Evolutionary conservation across 1,140 invertebrate genomes (phyloP), one percentile per base, ranked within the genome.

Genomic region (Papilio dardanus): DNA sequence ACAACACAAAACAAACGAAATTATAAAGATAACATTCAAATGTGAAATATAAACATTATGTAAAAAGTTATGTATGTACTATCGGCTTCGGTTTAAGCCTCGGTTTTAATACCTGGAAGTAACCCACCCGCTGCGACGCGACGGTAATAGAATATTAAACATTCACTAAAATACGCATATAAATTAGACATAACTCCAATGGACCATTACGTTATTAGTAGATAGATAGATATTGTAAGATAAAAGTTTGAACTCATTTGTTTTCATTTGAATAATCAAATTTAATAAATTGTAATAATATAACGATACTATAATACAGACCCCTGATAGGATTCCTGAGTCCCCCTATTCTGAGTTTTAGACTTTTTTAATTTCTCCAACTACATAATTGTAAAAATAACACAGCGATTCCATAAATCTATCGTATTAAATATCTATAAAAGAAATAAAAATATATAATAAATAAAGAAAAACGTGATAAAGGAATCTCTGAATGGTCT

Each of bases 101-200:
- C 54, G 54, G 35, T 33, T 69, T 69, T 69, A 69, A 42, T 30
- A 16, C 35, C 28, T 69, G 35, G 19, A 69, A 40, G n/a, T 69
- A 14, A 69, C 42, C 67, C 67, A 69, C 67, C 33, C 67, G 67
- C 37, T 19, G 37, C 37, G 35, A 69, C 37, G 37, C 37, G 35
- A 69, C 37, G 67, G 67, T 42, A 69, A 69, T 42, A 69, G 67
- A 69, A 69, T 69, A 69, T 69, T 69, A 69, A 69, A 69, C 67
- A 14, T 42, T 28, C 67, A 24, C 24, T 37, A 28, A 69, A 69
- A 69, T 40, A 69, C 67, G 67, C 67, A 69, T 68, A 68, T 68
- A 68, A 68, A 68, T 69, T 69, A 69, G 67, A 62, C 12, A 24
- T 10, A 28, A 28, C 54, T 30, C 21, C 1, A 62, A 62, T 28